Evolutionary conservation across 2,113 vertebrate species (phyloP), one percentile per base, ranked within the genome.

Genomic region (Paraplagusia blochii): DNA sequence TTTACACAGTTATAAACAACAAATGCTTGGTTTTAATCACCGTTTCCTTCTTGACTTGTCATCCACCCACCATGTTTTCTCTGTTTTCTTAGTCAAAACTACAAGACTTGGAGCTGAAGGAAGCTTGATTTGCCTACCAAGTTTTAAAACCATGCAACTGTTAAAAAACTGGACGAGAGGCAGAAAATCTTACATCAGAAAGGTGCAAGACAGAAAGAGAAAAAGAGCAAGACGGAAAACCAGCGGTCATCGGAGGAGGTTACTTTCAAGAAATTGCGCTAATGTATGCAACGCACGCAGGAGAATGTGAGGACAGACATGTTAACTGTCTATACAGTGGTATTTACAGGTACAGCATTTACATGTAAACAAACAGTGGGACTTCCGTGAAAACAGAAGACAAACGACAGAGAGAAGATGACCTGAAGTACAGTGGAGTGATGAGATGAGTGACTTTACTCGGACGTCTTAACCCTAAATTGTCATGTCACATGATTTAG

Each of bases 321-420:
- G 18, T 59, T 73, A 72, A 36, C 67, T 0, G 18, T 59, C 72
- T 74, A 36, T 67, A 79, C 63, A 77, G 58, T 70, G 63, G 70
- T 85, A 88, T 88, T 87, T 89, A 88, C 87, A 90, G 73, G 36
- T 48, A 29, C 22, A 58, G 59, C 53, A 66, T 81, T 73, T 63
- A 66, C 56, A 69, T 85, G 85, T 89, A 88, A 87, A 89, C 85
- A 84, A 77, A 87, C 74, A 78, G 60, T 51, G 73, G 73, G 53
- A 64, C 36, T 18, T 69, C 65, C 40, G 68, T 8, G 36, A 38
- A 40, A 13, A 40, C 9, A 40, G 36, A 53, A 36, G 61, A 76
- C 50, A 58, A 73, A 35, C 69, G 58, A 79, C 43, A 17, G 17
- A 39, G n/a, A n/a, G n/a, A n/a, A n/a, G n/a, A n/a, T n/a, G n/a